Evolutionary conservation across 2,888 invertebrate genomes (phyloP).

Genomic region (Cacoxenus indagator): DNA sequence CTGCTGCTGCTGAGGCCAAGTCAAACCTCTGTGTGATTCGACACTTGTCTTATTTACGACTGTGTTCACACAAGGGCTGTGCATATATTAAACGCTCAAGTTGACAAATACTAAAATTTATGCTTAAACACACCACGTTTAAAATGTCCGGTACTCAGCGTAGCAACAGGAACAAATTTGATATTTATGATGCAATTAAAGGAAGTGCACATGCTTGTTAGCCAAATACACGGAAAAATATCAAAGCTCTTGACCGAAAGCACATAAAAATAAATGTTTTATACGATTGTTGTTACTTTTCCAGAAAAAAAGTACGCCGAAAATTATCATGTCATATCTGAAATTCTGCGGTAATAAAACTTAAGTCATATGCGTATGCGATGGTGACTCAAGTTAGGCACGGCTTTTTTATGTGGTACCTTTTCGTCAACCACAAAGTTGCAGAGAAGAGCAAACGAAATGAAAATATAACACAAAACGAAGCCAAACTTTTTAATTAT

Average conservation of each 20-base stretch:
- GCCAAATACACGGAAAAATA: no score
- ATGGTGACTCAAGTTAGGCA: neutral
- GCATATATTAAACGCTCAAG: neutral
- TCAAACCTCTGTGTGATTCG: neutral
- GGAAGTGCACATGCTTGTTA: no score
- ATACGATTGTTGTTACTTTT: neutral
- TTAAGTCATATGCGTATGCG: neutral
- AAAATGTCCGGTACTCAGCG: no score
- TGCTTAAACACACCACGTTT: no score
- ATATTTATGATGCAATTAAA: no score
- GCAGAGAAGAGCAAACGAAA: constrained; percentile 2
- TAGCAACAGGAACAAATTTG: no score
- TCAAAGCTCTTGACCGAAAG: no score
- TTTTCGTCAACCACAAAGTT: neutral
- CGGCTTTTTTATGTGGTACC: neutral
- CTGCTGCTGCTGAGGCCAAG: neutral
- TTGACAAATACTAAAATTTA: no score
- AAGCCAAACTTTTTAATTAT: constrained; percentile 8
- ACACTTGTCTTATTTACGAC: neutral
- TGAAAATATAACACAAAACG: neutral
- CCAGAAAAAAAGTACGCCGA: neutral
- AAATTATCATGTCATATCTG: neutral
- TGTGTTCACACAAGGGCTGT: neutral
- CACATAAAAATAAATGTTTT: no score
- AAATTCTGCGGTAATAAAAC: neutral